Evolutionary conservation across 2,888 invertebrate genomes (phyloP).

Genomic region (Tyria jacobaeae): DNA sequence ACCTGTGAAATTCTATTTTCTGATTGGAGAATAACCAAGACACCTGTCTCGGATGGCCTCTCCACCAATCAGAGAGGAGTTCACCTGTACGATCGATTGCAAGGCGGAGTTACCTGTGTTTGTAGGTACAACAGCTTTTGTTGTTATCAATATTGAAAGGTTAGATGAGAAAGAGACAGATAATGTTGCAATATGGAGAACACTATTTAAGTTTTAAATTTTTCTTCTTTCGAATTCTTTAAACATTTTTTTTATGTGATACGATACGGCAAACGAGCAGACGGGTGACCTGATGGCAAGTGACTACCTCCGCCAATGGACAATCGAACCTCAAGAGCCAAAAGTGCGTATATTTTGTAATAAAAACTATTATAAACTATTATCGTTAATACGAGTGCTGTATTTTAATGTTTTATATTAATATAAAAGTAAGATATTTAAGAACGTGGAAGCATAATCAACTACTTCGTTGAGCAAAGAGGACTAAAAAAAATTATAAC

Average conservation of each 20-base stretch:
- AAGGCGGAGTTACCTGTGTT: slow-evolving; percentile 62
- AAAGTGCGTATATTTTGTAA: no score
- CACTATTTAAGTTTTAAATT: not conserved
- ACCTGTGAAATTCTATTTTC: slow-evolving; percentile 37
- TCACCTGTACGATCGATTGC: slow-evolving; percentile 70
- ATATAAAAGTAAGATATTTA: no score
- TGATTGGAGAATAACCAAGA: slow-evolving; percentile 60
- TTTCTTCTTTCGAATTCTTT: not conserved
- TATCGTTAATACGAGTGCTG: no score
- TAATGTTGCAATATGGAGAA: not conserved
- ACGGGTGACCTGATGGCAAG: no score
- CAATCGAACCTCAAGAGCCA: no score
- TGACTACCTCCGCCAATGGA: no score
- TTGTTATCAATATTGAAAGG: not conserved
- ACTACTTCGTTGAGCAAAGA: no score
- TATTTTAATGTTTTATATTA: no score
- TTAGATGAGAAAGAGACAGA: not conserved
- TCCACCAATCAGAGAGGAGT: slow-evolving; percentile 61
- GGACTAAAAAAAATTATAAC: no score
- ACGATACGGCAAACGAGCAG: no score
- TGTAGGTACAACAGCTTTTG: slow-evolving; percentile 36
- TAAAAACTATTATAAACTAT: no score
- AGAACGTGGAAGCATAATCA: no score
- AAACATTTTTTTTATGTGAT: not conserved
- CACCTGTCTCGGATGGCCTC: slow-evolving; percentile 67